A percentile compares a stretch with the other conserved stretches of the same genome.
Conservation (phyloP, 1,140 invertebrate species). For the Antheraea mylitta region DNA sequence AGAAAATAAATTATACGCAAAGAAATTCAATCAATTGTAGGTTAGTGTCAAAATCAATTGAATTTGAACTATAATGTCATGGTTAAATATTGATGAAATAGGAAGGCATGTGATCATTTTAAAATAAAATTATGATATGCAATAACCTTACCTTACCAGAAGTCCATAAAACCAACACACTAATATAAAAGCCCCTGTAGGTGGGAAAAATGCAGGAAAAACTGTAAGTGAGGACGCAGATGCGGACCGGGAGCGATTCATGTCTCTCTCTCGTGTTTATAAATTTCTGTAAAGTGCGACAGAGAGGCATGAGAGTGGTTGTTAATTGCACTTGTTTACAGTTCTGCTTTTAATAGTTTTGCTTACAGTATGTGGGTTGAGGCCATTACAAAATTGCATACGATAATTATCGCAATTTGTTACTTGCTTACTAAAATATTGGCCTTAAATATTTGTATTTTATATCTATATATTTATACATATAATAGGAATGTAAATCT, state of each 20-base stretch:
- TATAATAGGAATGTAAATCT: too few species aligned
- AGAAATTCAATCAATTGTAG: too few species aligned
- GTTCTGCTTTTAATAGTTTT: constrained; percentile 24
- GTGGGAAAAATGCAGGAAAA: constrained; percentile 41
- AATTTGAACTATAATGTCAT: too few species aligned
- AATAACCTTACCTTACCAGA: constrained; percentile 10
- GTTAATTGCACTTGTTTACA: constrained; percentile 36
- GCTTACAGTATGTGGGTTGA: background rate
- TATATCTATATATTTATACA: too few species aligned
- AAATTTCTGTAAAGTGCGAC: background rate
- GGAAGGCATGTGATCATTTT: too few species aligned
- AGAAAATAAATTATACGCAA: too few species aligned
- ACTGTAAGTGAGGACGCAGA: constrained; percentile 38
- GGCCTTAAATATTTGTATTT: too few species aligned
- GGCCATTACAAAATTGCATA: background rate
- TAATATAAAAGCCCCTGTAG: constrained; percentile 24
- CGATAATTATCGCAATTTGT: background rate
- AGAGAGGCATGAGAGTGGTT: constrained; percentile 28
- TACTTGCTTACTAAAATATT: too few species aligned
- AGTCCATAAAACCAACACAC: constrained; percentile 20
- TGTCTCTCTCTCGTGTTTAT: constrained; percentile 14
- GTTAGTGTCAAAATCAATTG: too few species aligned
- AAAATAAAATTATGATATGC: background rate
- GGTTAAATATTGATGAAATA: too few species aligned
- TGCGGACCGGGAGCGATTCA: constrained; percentile 24